A percentile compares a stretch with the other conserved stretches of the same genome.
Evolutionary conservation across 53 echinoderm and acorn worm genomes (phyloP).

Genomic region (Astropecten irregularis): DNA sequence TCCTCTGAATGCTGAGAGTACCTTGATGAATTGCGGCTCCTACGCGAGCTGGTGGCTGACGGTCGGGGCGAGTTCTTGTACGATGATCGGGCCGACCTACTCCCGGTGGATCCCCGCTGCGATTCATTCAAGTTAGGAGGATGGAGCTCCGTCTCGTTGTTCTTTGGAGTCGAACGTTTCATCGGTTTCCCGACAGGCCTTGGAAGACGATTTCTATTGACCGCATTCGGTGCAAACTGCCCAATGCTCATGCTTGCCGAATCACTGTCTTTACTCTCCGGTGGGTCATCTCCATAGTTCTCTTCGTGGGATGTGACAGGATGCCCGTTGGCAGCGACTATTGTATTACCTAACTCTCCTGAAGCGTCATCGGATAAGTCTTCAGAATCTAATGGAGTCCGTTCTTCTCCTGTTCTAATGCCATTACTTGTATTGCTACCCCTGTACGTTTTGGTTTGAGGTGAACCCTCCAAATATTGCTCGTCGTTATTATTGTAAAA

Average conservation of each 20-base stretch:
- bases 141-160: not conserved
- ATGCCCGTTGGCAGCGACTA: constrained; percentile 21
- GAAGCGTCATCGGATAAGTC: not conserved
- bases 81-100: constrained; percentile 3
- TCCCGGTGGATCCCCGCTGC: not conserved
- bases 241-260: constrained; percentile 65
- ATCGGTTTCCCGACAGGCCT: constrained; percentile 25
- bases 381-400: not conserved
- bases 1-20: constrained; percentile 4
- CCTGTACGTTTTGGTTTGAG: not conserved
- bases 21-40: constrained; percentile 16
- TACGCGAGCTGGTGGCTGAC: not conserved
- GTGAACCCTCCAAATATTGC: not conserved
- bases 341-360: constrained; percentile 31
- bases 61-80: not conserved
- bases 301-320: constrained; percentile 59
- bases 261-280: constrained; percentile 51
- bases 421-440: not conserved
- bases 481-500: constrained; percentile 21
- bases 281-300: constrained; percentile 61
- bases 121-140: not conserved
- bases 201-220: constrained; percentile 31
- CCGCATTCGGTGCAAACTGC: constrained; percentile 78
- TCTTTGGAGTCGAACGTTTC: constrained; percentile 26
- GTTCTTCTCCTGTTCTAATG: not conserved